These are phyloP conservation scores for Pachyuromys duprasi DNA, from an alignment of 2,797 vertebrate genomes.

Conservation along the genomic window DNA sequence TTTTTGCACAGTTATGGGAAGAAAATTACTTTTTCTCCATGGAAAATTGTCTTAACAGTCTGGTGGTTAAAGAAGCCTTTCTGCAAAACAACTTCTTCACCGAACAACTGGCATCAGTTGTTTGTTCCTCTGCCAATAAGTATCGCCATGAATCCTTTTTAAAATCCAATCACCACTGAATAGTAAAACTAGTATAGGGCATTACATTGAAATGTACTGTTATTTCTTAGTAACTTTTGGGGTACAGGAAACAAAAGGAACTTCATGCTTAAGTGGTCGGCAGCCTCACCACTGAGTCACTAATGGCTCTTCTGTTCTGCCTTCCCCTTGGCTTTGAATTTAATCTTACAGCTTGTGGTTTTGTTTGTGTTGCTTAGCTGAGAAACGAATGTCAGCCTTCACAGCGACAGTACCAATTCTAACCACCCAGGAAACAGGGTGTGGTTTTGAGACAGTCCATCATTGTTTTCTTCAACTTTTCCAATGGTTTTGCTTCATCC, in stretches of 20 bases:
- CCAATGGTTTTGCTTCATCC: not conserved
- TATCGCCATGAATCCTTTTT: not conserved
- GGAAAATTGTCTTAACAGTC: not conserved
- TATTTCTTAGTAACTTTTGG: not conserved
- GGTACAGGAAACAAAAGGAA: not conserved
- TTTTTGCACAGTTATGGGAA: not conserved
- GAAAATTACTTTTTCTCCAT: conserved; percentile 10
- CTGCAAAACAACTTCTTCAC: not conserved
- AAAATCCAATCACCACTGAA: not conserved
- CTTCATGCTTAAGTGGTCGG: not conserved
- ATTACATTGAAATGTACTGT: not conserved
- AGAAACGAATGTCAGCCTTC: not conserved
- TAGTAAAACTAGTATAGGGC: not conserved
- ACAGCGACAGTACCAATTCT: not conserved
- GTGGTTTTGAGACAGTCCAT: not conserved
- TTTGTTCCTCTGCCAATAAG: not conserved
- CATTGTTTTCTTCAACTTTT: conserved; percentile 21
- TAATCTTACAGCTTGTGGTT: not conserved
- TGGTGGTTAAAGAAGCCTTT: not conserved
- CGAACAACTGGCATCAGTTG: not conserved
- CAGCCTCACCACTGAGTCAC: not conserved
- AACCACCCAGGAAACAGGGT: not conserved
- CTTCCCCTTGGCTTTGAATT: not conserved
- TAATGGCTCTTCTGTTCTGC: not conserved
- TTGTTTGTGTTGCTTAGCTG: not conserved